Base-by-base conservation (phyloP, 2,113 vertebrate genomes). In the Stercorarius parasiticus region DNA sequence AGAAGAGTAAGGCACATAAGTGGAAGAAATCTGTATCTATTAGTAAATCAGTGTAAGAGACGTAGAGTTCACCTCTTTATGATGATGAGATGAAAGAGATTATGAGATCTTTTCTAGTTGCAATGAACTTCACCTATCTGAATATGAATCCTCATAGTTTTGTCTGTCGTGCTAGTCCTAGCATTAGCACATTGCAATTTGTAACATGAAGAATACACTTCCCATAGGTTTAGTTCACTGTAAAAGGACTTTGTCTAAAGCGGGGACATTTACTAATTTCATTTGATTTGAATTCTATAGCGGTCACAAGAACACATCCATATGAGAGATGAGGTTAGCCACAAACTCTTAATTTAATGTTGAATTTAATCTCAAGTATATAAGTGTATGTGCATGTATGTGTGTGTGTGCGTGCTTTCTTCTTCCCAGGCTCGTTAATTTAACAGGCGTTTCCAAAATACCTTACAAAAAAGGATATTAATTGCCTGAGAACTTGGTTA, bases 401-500 rank as follows among this genome's bases (percentile, higher is more conserved):
- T 19, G 13, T 43, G 38, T 55, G 16, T 34, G 26, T 49, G 22
- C 10, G 72, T 50, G 32, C 20, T 80, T 96, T 85, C 76, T 85
- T 82, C 92, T 49, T 71, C 52, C 34, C 77, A 43, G 59, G 26
- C 97, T 80, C 65, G 32, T 89, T 95, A 52, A 80, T 79, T 70
- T 85, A 93, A 89, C 42, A 67, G 50, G 74, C 50, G 50, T 93
- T 94, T 64, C 14, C 50, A 90, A 95, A 94, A 93, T 92, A 84
- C 52, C 71, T 92, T 94, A 52, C 10, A 2, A 94, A 94, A 93
- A 23, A 52, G 66, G 20, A 65, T 88, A 92, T 79, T 18, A 90
- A 47, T 43, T 74, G 8, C 70, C n/a, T 81, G 43, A 86, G 30
- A 70, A 83, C 19, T 93, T 93, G 77, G 78, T 90, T 90, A 11